A percentile compares a stretch with the other conserved stretches of the same genome.
Evolutionary conservation across 64 coral and sea anemone species (phyloP).

Genomic region (Hydrozoanthus tunicans): DNA sequence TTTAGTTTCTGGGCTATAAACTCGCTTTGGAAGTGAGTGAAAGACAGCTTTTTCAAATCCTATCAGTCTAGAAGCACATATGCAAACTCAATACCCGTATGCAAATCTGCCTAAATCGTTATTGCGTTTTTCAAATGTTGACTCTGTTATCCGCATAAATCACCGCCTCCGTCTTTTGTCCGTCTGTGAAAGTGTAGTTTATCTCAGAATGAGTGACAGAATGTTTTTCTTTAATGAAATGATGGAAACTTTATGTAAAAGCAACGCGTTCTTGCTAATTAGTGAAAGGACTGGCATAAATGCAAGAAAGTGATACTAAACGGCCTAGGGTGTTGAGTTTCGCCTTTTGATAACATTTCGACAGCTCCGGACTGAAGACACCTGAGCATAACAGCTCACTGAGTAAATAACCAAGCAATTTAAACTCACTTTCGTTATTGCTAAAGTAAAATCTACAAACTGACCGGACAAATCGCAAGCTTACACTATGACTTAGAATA

Average conservation of each 20-base stretch:
- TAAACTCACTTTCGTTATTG: slow-evolving; percentile 32
- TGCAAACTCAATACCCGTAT: neutral
- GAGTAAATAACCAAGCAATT: slow-evolving; percentile 50
- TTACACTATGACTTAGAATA: neutral
- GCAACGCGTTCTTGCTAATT: neutral
- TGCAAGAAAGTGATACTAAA: no score
- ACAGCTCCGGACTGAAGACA: slow-evolving; percentile 9
- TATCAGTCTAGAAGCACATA: neutral
- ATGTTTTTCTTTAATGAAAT: neutral
- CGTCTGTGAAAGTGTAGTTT: neutral
- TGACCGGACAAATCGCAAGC: slow-evolving; percentile 13
- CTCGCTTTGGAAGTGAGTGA: neutral
- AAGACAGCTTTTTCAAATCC: slow-evolving; percentile 1
- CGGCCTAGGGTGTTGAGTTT: neutral
- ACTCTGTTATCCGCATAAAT: slow-evolving; percentile 37
- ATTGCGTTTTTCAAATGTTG: slow-evolving; percentile 43
- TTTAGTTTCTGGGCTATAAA: neutral
- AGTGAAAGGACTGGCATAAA: no score
- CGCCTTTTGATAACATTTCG: slow-evolving; percentile 46
- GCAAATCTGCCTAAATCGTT: slow-evolving; percentile 26
- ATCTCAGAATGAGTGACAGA: slow-evolving; percentile 37
- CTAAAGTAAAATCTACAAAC: slow-evolving; percentile 41
- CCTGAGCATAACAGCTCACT: neutral
- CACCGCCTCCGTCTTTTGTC: slow-evolving; percentile 27
- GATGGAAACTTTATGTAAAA: neutral